Evolutionary conservation across 2,113 vertebrate species (phyloP).

Genomic region (Xiphophorus hellerii): DNA sequence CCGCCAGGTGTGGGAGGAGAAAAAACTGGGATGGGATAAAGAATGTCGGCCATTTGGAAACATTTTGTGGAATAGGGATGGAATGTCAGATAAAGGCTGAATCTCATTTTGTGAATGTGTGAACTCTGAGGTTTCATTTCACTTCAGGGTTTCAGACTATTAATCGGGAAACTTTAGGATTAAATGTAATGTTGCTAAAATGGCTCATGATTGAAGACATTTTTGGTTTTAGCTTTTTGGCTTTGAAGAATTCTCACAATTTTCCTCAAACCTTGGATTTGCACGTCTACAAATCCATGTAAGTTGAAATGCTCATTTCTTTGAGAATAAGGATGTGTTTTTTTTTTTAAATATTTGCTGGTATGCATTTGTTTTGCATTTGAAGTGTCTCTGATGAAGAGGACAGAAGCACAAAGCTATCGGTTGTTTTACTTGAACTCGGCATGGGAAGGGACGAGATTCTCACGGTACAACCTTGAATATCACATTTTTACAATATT

Average conservation of each 20-base stretch:
- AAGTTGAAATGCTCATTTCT: slow-evolving; percentile 32
- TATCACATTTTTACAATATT: too few species aligned
- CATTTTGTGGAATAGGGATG: slow-evolving; percentile 20
- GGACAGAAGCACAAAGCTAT: slow-evolving; percentile 18
- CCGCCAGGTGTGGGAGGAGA: slow-evolving; percentile 20
- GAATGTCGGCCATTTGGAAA: slow-evolving; percentile 41
- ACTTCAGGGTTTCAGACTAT: not conserved
- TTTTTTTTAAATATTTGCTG: not conserved
- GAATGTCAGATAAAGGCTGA: slow-evolving; percentile 36
- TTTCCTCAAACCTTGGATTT: slow-evolving; percentile 20
- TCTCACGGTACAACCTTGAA: too few species aligned
- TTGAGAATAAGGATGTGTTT: slow-evolving; percentile 36
- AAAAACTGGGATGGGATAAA: slow-evolving; percentile 47
- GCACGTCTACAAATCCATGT: slow-evolving; percentile 52
- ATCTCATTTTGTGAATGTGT: slow-evolving; percentile 54
- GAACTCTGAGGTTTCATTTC: slow-evolving; percentile 20
- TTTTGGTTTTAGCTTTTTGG: slow-evolving; percentile 8
- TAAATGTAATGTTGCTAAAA: not conserved
- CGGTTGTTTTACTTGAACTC: slow-evolving; percentile 3
- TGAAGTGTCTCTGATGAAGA: slow-evolving; percentile 9
- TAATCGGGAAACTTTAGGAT: not conserved
- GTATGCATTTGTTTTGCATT: slow-evolving; percentile 1
- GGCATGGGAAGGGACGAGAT: too few species aligned
- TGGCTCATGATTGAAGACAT: not conserved
- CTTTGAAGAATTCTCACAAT: slow-evolving; percentile 1